phyloP scores from a whole-genome alignment of 2,113 vertebrate genomes.

The Zingel zingel region DNA sequence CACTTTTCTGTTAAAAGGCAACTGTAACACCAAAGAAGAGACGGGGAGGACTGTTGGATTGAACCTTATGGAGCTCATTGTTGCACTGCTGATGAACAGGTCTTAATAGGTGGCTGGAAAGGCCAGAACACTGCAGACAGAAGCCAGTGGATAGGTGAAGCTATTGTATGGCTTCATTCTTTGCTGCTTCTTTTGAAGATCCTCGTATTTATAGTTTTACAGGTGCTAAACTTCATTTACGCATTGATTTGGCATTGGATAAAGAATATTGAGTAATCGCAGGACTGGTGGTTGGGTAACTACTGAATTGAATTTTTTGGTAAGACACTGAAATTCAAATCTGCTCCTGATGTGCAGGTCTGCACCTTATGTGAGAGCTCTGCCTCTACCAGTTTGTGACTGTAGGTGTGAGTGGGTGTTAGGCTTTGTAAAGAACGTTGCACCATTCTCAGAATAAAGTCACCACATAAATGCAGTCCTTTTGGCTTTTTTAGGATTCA shows the following conservation, averaged over 20 bases:
- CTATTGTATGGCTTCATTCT: slow-evolving; percentile 12
- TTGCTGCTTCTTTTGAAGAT: slow-evolving; percentile 20
- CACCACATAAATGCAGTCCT: slow-evolving; percentile 6
- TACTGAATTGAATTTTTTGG: slow-evolving; percentile 1
- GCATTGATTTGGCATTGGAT: neutral
- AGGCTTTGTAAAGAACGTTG: slow-evolving; percentile 56
- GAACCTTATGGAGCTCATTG: slow-evolving; percentile 51
- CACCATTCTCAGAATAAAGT: slow-evolving; percentile 39
- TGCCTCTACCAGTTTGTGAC: slow-evolving; percentile 41
- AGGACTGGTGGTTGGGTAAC: slow-evolving; percentile 22
- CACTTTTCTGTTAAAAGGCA: slow-evolving; percentile 58
- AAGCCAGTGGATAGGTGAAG: slow-evolving; percentile 9
- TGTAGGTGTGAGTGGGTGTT: slow-evolving; percentile 70
- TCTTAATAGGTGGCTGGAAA: slow-evolving; percentile 44
- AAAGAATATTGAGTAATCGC: neutral
- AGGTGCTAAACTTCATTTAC: neutral
- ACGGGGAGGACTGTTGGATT: slow-evolving; percentile 44
- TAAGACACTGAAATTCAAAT: slow-evolving; percentile 47
- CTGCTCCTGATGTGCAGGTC: slow-evolving; percentile 47
- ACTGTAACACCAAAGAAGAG: slow-evolving; percentile 41
- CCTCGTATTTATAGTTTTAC: neutral
- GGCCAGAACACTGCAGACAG: slow-evolving; percentile 27
- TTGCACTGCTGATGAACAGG: slow-evolving; percentile 56
- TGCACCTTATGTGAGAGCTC: slow-evolving; percentile 47
- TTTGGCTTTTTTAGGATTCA: slow-evolving; percentile 20